Percentiles rank a stretch among this genome's conserved stretches.
Evolutionary conservation across 1,140 invertebrate species (phyloP).

Genomic region (Pissodes strobi): DNA sequence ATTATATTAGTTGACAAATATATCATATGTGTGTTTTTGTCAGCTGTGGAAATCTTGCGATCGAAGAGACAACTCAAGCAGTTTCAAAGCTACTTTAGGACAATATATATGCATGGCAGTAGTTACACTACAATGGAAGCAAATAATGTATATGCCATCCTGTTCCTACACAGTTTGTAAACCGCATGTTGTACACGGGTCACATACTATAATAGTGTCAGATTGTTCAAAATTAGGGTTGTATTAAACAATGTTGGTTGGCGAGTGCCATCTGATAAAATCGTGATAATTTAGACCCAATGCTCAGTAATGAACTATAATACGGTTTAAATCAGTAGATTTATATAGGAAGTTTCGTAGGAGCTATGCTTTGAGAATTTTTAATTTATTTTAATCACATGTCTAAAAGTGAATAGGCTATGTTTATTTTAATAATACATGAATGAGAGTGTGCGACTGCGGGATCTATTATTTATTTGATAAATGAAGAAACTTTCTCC

Average conservation of each 20-base stretch:
- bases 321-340: no score
- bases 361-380: no score
- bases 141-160: conserved; percentile 9
- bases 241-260: conserved; percentile 18
- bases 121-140: background rate
- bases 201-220: conserved; percentile 26
- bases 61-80: background rate
- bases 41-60: conserved; percentile 4
- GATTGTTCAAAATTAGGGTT: conserved; percentile 18
- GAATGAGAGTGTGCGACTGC: no score
- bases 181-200: conserved; percentile 26
- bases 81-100: conserved; percentile 8
- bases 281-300: background rate
- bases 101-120: background rate
- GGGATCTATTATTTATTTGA: no score
- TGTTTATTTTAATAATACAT: no score
- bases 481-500: no score
- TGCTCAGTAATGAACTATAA: no score
- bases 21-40: background rate
- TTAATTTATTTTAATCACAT: no score
- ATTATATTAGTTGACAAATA: background rate
- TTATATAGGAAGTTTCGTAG: no score
- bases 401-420: no score
- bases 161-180: conserved; percentile 19
- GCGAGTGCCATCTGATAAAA: conserved; percentile 9